Percentiles rank a stretch among this genome's conserved stretches.
Evolutionary conservation across 2,888 invertebrate genomes (phyloP).

Genomic region (Nematopogon swammerdamellus): DNA sequence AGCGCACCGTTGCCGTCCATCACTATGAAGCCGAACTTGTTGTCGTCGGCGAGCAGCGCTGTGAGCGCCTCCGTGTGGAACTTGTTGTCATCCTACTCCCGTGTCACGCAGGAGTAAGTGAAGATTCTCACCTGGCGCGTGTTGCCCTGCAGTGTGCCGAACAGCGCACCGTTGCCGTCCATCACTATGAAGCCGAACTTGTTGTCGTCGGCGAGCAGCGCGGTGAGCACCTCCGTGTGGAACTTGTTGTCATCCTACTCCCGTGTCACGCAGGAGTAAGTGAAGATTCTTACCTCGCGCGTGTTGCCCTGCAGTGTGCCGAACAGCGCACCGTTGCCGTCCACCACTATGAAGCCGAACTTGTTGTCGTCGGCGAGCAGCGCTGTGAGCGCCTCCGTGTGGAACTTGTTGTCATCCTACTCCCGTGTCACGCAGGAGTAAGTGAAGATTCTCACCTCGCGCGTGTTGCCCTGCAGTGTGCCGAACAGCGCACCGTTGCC

Average conservation of each 20-base stretch:
- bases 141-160: too few relatives aligned
- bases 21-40: slow-evolving; percentile 99
- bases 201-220: slow-evolving; percentile 96
- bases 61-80: too few relatives aligned
- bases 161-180: too few relatives aligned
- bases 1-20: slow-evolving; percentile 99
- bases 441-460: slow-evolving; percentile 49
- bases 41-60: too few relatives aligned
- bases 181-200: too few relatives aligned
- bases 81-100: too few relatives aligned
- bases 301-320: slow-evolving; percentile 97
- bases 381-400: slow-evolving; percentile 94
- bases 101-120: too few relatives aligned
- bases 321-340: slow-evolving; percentile 98
- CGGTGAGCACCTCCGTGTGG: slow-evolving; percentile 93
- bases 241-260: too few relatives aligned
- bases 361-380: slow-evolving; percentile 98
- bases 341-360: slow-evolving; percentile 99
- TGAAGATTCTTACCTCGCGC: slow-evolving; percentile 57
- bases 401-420: slow-evolving; percentile 99
- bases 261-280: too few relatives aligned
- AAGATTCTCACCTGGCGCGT: too few relatives aligned
- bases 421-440: slow-evolving; percentile 89
- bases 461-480: slow-evolving; percentile 92
- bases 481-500: slow-evolving; percentile 98